Evolutionary conservation across 2,797 vertebrate genomes (phyloP).

Genomic region (Enteromius mattozi): DNA sequence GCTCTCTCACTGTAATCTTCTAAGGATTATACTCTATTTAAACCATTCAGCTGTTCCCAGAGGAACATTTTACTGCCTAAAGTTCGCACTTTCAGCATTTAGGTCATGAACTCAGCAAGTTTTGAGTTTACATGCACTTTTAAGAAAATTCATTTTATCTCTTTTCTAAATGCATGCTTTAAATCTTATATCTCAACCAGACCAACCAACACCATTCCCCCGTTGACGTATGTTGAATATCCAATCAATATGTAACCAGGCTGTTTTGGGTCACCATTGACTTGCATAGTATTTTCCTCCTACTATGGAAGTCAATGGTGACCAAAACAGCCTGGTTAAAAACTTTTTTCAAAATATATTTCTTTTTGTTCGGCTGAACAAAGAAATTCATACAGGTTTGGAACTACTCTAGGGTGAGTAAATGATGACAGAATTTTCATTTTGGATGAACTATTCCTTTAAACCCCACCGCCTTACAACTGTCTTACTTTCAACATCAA

Average conservation of each 20-base stretch:
- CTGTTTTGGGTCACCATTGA: too few species aligned
- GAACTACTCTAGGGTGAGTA: too few species aligned
- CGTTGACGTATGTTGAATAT: neutral
- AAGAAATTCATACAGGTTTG: too few species aligned
- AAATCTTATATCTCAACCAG: neutral
- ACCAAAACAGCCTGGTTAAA: too few species aligned
- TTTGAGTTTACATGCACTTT: neutral
- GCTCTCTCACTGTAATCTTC: slow-evolving; percentile 35
- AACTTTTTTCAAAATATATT: too few species aligned
- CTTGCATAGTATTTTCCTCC: too few species aligned
- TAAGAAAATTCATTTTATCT: neutral
- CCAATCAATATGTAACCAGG: neutral
- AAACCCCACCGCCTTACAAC: neutral
- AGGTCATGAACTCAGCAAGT: slow-evolving; percentile 10
- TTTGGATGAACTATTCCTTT: neutral
- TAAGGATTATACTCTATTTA: slow-evolving; percentile 27
- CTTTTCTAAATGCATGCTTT: neutral
- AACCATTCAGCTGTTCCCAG: slow-evolving; percentile 5
- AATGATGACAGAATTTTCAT: too few species aligned
- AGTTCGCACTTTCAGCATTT: neutral
- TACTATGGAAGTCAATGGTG: too few species aligned
- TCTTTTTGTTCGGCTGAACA: too few species aligned
- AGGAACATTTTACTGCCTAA: slow-evolving; percentile 6
- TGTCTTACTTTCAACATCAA: neutral
- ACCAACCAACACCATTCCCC: neutral